Conservation (phyloP, 37 sponge, comb jelly and placozoan species). For the Mnemiopsis leidyi region DNA sequence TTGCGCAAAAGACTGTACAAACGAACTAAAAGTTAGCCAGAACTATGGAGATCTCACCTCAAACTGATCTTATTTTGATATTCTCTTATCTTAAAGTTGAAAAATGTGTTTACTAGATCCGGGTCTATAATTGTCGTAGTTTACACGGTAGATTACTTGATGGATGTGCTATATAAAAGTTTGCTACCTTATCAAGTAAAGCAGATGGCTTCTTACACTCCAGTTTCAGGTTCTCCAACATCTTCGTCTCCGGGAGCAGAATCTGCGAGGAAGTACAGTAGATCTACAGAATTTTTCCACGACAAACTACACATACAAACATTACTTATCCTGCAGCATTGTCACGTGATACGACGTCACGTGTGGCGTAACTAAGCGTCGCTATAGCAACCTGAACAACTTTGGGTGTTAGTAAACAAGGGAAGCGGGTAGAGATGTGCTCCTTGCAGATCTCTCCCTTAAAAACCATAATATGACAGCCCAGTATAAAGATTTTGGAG, state of each 20-base stretch:
- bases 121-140: no score
- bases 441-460: slow-evolving; percentile 46
- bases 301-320: no score
- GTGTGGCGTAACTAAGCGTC: background rate
- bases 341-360: background rate
- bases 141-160: no score
- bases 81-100: no score
- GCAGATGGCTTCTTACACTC: background rate
- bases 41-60: no score
- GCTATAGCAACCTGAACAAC: background rate
- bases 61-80: no score
- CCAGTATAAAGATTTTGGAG: no score
- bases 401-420: slow-evolving; percentile 9
- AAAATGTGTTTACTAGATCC: no score
- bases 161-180: no score
- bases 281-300: background rate
- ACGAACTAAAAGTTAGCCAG: no score
- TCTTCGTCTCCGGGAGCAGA: slow-evolving; percentile 32
- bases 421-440: slow-evolving; percentile 34
- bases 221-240: slow-evolving; percentile 37
- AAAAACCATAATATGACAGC: background rate
- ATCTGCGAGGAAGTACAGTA: background rate
- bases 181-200: background rate
- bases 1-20: no score
- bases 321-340: no score